These are phyloP conservation scores for Pangasius krempfi DNA, from an alignment of 2,797 vertebrate genomes.

Conservation along the genomic window DNA sequence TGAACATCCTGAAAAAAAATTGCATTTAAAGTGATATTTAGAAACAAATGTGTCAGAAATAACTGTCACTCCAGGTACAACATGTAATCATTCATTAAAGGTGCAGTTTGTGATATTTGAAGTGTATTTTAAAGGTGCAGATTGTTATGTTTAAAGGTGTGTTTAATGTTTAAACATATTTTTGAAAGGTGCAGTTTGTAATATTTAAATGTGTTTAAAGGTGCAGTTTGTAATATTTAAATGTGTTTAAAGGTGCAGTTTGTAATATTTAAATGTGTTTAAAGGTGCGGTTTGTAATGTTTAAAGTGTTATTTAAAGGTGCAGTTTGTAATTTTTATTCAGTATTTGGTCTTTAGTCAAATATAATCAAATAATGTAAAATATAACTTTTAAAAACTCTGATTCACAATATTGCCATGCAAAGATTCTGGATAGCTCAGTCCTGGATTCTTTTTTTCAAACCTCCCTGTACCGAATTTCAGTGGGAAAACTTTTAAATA, in stretches of 20 bases:
- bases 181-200: neutral
- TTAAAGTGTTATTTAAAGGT: neutral
- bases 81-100: neutral
- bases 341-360: neutral
- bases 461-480: neutral
- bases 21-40: neutral
- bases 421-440: neutral
- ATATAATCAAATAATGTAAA: neutral
- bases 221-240: neutral
- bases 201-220: neutral
- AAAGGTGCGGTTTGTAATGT: neutral
- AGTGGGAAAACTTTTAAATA: neutral
- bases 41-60: neutral
- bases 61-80: neutral
- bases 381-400: neutral
- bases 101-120: neutral
- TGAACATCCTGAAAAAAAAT: neutral
- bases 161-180: too few relatives aligned
- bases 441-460: neutral
- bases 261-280: neutral
- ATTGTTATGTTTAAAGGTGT: neutral
- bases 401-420: neutral
- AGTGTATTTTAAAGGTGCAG: neutral
- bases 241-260: neutral
- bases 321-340: neutral